phyloP scores from a whole-genome alignment of 2,113 vertebrate species.

The Cephalopterus ornatus region DNA sequence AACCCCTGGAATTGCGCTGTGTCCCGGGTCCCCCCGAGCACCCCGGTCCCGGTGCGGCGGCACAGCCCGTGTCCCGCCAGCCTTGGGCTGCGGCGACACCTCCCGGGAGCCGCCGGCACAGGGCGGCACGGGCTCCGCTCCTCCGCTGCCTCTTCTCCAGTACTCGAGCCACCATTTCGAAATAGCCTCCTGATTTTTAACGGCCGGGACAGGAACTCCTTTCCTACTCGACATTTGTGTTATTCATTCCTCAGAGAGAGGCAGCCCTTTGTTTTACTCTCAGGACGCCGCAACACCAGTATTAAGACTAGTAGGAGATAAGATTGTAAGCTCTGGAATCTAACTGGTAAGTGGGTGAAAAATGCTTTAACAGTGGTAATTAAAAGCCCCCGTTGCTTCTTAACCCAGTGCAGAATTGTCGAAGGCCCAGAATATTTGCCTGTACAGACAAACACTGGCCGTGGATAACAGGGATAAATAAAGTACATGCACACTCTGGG shows the following conservation, averaged over 20 bases:
- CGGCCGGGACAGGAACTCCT: rapidly evolving
- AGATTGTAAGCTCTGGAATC: background rate
- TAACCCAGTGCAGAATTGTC: background rate
- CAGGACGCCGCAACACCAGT: background rate
- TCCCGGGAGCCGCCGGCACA: background rate
- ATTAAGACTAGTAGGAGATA: background rate
- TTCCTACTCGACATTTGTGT: rapidly evolving
- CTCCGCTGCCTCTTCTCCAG: rapidly evolving
- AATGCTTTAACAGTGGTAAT: background rate
- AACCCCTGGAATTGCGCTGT: too few relatives aligned
- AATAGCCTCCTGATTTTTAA: background rate
- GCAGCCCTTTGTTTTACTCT: background rate
- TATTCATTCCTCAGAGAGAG: background rate
- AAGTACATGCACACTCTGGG: background rate
- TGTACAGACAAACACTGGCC: rapidly evolving
- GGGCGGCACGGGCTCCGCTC: background rate
- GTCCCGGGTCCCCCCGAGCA: background rate
- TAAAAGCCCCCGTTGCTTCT: background rate
- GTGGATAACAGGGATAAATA: background rate
- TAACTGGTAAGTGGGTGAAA: background rate
- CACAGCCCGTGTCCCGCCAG: background rate
- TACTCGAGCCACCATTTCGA: rapidly evolving
- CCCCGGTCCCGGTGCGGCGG: background rate
- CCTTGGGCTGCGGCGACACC: conserved; percentile 70
- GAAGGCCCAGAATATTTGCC: background rate